These are phyloP conservation scores for Elaphurus davidianus DNA, from an alignment of 2,113 vertebrate species.

Conservation along the genomic window DNA sequence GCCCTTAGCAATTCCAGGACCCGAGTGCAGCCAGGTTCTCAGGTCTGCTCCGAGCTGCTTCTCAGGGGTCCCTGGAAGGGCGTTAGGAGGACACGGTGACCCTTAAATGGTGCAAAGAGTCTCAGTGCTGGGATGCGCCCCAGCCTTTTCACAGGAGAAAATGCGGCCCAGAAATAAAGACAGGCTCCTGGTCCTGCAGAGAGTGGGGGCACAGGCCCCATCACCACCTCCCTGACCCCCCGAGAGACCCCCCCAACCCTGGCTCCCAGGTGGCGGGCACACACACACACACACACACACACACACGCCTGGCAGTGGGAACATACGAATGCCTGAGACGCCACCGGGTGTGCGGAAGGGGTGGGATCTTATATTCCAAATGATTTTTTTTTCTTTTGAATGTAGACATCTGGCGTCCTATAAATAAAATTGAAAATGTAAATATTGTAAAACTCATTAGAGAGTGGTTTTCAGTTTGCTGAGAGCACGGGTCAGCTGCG, in stretches of 20 bases:
- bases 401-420: conserved; percentile 77
- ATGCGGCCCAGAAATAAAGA: neutral
- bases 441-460: conserved; percentile 73
- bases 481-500: neutral
- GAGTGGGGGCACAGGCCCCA: accelerated
- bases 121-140: accelerated
- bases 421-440: conserved; percentile 77
- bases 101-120: accelerated
- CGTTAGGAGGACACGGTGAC: too few relatives aligned
- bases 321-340: neutral
- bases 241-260: neutral
- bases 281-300: neutral
- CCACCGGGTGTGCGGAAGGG: conserved; percentile 58
- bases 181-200: accelerated
- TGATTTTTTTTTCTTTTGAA: conserved; percentile 64
- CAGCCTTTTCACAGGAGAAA: neutral
- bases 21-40: accelerated
- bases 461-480: neutral
- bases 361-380: conserved; percentile 58
- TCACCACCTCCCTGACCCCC: accelerated
- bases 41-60: neutral
- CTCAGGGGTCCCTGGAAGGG: too few relatives aligned
- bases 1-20: accelerated
- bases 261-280: neutral
- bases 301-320: neutral